Percentiles rank a stretch among this genome's conserved stretches.
Evolutionary conservation across 2,113 vertebrate species (phyloP).

Genomic region (Geothlypis trichas): DNA sequence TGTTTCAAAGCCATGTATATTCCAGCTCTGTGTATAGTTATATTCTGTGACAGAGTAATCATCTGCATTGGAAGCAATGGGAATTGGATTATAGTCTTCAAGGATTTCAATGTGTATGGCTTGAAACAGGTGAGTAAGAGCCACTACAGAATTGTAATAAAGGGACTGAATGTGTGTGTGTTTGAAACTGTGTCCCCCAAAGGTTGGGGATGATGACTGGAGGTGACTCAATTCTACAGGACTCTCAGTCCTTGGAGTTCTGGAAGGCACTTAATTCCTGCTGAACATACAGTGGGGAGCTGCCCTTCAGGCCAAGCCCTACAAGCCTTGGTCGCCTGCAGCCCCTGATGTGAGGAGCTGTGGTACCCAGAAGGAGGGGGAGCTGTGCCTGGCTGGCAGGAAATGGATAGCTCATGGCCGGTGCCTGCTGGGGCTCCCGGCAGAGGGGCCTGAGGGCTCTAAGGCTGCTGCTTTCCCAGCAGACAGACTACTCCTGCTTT

Average conservation of each 20-base stretch:
- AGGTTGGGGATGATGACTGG: background rate
- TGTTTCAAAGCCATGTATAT: background rate
- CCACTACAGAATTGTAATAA: background rate
- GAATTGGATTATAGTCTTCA: background rate
- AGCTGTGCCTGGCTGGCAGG: background rate
- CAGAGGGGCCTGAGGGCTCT: background rate
- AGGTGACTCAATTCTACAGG: background rate
- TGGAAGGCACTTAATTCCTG: background rate
- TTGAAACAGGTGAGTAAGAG: background rate
- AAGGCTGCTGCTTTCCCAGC: background rate
- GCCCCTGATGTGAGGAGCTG: background rate
- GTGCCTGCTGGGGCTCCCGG: background rate
- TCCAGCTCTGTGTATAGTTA: background rate
- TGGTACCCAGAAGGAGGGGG: rapidly evolving
- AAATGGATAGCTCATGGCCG: background rate
- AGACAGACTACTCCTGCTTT: background rate
- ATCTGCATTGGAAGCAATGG: background rate
- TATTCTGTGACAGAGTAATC: background rate
- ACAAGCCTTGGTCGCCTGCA: background rate
- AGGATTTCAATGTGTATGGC: background rate
- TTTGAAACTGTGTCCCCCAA: background rate
- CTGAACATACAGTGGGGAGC: background rate
- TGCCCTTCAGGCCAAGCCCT: background rate
- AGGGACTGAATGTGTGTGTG: background rate
- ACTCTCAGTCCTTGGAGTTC: background rate